Evolutionary conservation across 2,888 invertebrate genomes (phyloP).

Genomic region (Agriotes lineatus): DNA sequence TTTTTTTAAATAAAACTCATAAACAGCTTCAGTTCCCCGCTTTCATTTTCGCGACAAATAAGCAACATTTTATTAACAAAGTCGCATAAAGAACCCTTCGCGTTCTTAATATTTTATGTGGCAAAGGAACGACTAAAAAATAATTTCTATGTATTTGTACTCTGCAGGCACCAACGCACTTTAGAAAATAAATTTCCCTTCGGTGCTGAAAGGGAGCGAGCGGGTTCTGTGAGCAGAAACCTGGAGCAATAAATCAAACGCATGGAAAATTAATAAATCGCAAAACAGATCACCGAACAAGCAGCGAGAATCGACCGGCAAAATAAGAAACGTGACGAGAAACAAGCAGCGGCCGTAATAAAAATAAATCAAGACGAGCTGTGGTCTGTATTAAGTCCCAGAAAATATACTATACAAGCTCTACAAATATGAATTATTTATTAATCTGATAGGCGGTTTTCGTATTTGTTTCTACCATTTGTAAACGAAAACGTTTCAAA

Average conservation of each 20-base stretch:
- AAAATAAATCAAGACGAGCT: conserved; percentile 53
- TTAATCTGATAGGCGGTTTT: conserved; percentile 17
- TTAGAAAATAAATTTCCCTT: conserved; percentile 30
- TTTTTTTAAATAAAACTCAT: no score
- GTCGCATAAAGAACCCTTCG: background rate
- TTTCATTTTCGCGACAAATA: no score
- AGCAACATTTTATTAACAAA: no score
- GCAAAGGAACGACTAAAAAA: background rate
- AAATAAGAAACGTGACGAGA: conserved; percentile 58
- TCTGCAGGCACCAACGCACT: background rate
- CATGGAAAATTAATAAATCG: conserved; percentile 57
- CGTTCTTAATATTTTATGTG: background rate
- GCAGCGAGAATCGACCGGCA: conserved; percentile 51
- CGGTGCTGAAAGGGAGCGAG: conserved; percentile 25
- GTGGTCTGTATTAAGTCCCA: conserved; percentile 24
- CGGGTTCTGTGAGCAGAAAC: conserved; percentile 17
- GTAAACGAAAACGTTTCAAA: no score
- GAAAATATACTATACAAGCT: conserved; percentile 31
- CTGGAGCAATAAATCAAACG: conserved; percentile 51
- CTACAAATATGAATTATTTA: conserved; percentile 39
- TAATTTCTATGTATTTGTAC: background rate
- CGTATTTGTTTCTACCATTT: conserved; percentile 1
- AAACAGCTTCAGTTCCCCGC: no score
- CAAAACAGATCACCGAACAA: conserved; percentile 54
- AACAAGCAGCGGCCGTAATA: conserved; percentile 52